Base-by-base conservation (phyloP, 2,888 invertebrate genomes). In the Aethes cnicana region DNA sequence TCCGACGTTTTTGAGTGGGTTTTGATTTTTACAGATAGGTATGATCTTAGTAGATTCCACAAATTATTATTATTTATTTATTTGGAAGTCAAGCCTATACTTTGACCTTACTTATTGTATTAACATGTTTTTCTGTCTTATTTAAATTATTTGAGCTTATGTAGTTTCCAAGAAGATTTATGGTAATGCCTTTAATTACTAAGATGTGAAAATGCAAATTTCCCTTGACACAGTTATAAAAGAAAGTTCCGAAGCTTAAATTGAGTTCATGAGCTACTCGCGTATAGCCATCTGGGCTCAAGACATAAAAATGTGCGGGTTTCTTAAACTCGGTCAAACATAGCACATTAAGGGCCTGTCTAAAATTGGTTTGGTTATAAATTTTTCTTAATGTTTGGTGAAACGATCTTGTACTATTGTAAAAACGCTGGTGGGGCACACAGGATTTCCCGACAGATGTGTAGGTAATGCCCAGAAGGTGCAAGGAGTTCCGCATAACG, bases 301-400 rank as follows among this genome's bases (percentile, higher is more conserved):
- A 3, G 48, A 55, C 56, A 59, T 64, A 66, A 67, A 69, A 72
- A 70, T 65, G 68, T 66, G 62, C 58, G 57, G 62, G 62, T 39
- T 60, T 63, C 59, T 68, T 67, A 60, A 61, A 56, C 64, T 64
- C 48, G 44, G 54, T 25, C 47, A 25, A 57, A 59, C 56, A 59
- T 62, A 57, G 58, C 54, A 63, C 68, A 67, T 76, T 72, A 74
- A 69, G 63, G 63, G 65, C 66, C 66, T 69, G 68, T 71, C 73
- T 77, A 74, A 81, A 79, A 79, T 77, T 77, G 78, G 69, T 65
- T 61, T 16, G 36, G 58, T 63, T 69, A 68, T 79, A 81, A 82
- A 80, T 79, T 74, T 59, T 54, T 57, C 61, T 77, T 81, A 80
- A 81, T 77, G 80, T 74, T 66, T 65, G 70, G 66, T 64, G 71